Conservation (phyloP, 2,797 vertebrate species). For the Tapirus indicus region DNA sequence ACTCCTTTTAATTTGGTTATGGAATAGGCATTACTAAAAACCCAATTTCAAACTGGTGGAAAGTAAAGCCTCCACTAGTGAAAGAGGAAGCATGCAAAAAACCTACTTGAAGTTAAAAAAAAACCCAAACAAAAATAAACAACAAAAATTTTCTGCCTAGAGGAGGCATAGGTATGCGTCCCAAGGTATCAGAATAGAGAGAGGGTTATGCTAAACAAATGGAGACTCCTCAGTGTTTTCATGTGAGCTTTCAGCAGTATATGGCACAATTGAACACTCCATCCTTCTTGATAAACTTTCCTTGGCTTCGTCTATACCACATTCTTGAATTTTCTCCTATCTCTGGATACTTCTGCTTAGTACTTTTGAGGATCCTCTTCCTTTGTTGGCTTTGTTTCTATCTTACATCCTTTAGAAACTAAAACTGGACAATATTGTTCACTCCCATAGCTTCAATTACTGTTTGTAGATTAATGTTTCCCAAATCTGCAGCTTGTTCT, state of each 20-base stretch:
- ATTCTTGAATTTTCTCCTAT: not conserved
- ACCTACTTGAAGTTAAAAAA: not conserved
- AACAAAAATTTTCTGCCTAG: not conserved
- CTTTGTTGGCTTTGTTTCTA: not conserved
- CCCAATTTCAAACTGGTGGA: not conserved
- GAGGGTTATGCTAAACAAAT: not conserved
- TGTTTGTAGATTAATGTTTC: not conserved
- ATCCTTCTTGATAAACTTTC: not conserved
- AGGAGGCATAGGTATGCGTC: not conserved
- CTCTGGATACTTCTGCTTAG: not conserved
- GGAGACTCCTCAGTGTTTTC: not conserved
- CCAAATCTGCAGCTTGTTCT: not conserved
- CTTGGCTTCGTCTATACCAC: not conserved
- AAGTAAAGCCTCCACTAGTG: not conserved
- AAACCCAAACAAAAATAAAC: not conserved
- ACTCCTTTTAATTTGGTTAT: not conserved
- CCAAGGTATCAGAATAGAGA: not conserved
- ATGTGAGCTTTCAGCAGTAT: not conserved
- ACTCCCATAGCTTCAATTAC: not conserved
- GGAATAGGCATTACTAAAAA: not conserved
- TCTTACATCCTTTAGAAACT: not conserved
- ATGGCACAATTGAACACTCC: accelerated
- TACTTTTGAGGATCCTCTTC: not conserved
- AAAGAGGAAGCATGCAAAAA: not conserved
- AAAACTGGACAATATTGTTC: not conserved